Base-by-base conservation (phyloP, 2,797 vertebrate species). In the Poecilia gillii region DNA sequence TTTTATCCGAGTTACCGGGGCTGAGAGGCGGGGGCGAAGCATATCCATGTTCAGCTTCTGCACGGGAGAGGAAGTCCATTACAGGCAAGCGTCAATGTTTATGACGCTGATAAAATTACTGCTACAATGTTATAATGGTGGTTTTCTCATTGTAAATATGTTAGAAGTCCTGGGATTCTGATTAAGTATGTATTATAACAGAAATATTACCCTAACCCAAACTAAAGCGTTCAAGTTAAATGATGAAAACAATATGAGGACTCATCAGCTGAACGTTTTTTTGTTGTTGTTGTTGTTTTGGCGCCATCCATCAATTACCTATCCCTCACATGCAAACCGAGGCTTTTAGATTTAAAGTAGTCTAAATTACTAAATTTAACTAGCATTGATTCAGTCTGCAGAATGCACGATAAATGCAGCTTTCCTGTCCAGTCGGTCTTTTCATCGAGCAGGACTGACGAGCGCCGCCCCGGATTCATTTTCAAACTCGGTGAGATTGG, bases 31-130 rank as follows among this genome's bases (percentile, higher is more conserved):
- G 93, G 23, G 96, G 86, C 3, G 97, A 98, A 23, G 98, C 98
- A 47, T 99, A 99, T 0, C 98, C 97, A 76, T 99, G 98, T 86
- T 99, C 98, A 4, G 97, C 97, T 87, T 97, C 97, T 96, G 95
- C 81, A 85, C 53, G 80, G 83, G 45, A 41, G 64, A 13, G 73
- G 46, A 1, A 43, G 41, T n/a, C 18, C 55, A 83, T 28, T 33
- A 72, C 51, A 49, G 59, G 72, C 64, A 7, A 71, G n/a, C 2
- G 4, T 70, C 25, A 16, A 45, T 41, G 12, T 45, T 25, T 77
- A 0, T 6, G 3, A 31, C 8, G 14, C 2, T 3, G 4, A 23
- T 5, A 16, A 57, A n/a, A 62, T 68, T 74, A 73, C 33, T 49
- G 43, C 18, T 16, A 3, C 62, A 12, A 18, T 7, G 72, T 13